phyloP scores from a whole-genome alignment of 2,797 vertebrate genomes.

The Propithecus perrieri region DNA sequence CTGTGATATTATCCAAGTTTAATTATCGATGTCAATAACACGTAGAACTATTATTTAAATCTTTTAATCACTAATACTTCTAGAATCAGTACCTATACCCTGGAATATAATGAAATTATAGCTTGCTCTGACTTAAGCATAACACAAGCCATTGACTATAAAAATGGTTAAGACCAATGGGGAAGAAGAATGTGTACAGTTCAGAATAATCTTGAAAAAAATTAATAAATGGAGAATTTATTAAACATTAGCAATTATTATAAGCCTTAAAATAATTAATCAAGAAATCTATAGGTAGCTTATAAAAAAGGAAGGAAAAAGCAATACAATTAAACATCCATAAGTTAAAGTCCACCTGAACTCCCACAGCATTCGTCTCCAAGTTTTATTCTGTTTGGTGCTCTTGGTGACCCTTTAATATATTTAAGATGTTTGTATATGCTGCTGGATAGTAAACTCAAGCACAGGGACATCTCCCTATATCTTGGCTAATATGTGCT shows the following conservation, averaged over 20 bases:
- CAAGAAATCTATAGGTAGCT: not conserved
- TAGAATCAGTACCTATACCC: not conserved
- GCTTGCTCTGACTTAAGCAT: not conserved
- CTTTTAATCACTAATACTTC: not conserved
- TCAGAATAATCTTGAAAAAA: not conserved
- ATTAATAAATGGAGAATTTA: not conserved
- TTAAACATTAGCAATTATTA: not conserved
- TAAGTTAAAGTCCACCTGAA: not conserved
- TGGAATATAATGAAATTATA: not conserved
- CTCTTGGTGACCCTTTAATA: not conserved
- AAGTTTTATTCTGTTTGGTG: not conserved
- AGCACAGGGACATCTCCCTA: not conserved
- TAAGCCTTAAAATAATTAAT: not conserved
- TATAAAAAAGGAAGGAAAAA: not conserved
- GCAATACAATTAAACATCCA: not conserved
- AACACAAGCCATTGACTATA: not conserved
- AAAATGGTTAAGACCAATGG: not conserved
- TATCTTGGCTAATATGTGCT: not conserved
- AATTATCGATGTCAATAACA: not conserved
- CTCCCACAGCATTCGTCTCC: not conserved
- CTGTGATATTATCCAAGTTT: slow-evolving; percentile 5
- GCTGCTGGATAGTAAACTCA: not conserved
- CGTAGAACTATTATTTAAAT: not conserved
- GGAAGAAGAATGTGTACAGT: not conserved
- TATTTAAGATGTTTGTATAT: not conserved